A percentile compares a stretch with the other conserved stretches of the same genome.
Evolutionary conservation across 2,888 invertebrate species (phyloP).

Genomic region (Cataglyphis cursor): DNA sequence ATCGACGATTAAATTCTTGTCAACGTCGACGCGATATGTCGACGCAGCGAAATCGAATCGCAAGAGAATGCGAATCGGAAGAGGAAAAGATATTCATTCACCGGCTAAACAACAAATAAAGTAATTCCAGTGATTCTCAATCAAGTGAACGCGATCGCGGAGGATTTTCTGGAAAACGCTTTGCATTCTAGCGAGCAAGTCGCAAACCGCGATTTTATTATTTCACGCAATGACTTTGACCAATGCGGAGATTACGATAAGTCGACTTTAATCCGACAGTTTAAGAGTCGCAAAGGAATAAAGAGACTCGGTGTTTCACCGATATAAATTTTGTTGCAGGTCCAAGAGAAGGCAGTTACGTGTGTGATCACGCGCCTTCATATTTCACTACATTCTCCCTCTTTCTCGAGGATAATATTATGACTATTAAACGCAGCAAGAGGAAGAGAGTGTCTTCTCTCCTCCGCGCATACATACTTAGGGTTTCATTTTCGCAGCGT

Average conservation of each 20-base stretch:
- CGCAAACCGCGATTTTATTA: not conserved
- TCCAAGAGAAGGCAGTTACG: not conserved
- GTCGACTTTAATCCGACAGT: slow-evolving; percentile 19
- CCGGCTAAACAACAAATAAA: not conserved
- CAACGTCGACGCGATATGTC: not conserved
- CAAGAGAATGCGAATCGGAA: not conserved
- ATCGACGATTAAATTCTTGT: slow-evolving; percentile 57
- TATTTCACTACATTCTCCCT: slow-evolving; percentile 4
- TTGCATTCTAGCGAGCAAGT: not conserved
- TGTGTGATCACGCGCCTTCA: not conserved
- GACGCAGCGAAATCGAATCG: not conserved
- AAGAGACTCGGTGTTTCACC: not conserved
- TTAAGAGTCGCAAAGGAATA: not conserved
- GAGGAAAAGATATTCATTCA: not conserved
- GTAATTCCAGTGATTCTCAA: not conserved
- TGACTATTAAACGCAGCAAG: slow-evolving; percentile 1
- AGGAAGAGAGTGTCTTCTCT: not conserved
- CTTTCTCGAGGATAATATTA: slow-evolving; percentile 13
- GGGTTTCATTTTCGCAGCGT: slow-evolving; percentile 1
- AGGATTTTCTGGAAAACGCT: not conserved
- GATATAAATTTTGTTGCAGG: slow-evolving; percentile 11
- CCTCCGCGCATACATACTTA: not conserved
- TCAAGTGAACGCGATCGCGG: not conserved
- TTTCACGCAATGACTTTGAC: not conserved
- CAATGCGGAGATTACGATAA: not conserved